These are phyloP conservation scores for Eufriesea mexicana DNA, from an alignment of 1,140 invertebrate species.

Conservation along the genomic window DNA sequence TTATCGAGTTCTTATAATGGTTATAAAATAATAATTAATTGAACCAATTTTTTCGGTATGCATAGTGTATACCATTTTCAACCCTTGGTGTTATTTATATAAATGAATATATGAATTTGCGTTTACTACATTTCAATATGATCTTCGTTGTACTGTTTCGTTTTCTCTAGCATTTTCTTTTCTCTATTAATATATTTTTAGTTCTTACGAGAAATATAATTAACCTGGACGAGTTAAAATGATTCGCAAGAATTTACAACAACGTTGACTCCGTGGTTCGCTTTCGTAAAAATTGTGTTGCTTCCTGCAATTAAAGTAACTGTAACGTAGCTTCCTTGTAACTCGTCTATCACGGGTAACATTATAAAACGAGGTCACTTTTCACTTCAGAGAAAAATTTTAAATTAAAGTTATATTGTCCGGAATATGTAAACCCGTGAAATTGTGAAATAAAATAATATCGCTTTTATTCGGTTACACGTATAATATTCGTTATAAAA, in stretches of 20 bases:
- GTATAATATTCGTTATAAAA: neutral
- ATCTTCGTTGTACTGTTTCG: neutral
- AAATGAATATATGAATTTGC: neutral
- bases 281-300: neutral
- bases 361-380: neutral
- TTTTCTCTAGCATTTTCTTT: neutral
- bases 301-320: constrained; percentile 3
- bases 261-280: neutral
- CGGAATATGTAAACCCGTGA: neutral
- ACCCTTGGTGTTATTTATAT: neutral
- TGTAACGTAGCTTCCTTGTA: neutral
- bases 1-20: too few species aligned
- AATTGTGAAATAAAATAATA: neutral
- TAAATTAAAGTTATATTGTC: too few species aligned
- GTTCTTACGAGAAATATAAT: neutral
- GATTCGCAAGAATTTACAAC: neutral
- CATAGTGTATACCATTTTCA: neutral
- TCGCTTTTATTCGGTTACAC: neutral
- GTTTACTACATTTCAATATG: neutral
- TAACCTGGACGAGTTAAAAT: neutral
- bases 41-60: neutral
- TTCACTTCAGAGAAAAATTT: neutral
- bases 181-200: neutral
- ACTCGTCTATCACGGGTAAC: neutral
- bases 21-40: too few species aligned